A percentile compares a stretch with the other conserved stretches of the same genome.
phyloP scores from a whole-genome alignment of 2,113 vertebrate genomes.

The Clarias macrocephalus region DNA sequence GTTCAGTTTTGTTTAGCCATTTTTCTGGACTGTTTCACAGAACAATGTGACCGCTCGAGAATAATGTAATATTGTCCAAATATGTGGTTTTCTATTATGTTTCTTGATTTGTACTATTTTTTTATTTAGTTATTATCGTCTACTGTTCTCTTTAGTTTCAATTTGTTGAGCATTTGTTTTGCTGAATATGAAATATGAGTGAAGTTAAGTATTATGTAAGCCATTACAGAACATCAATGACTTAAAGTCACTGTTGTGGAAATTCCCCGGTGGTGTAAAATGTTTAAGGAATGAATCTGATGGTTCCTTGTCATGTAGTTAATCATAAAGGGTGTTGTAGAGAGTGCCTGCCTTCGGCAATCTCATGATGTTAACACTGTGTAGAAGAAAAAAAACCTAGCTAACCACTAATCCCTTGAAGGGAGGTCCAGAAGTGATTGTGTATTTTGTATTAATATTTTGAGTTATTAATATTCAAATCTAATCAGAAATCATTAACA shows the following conservation, averaged over 20 bases:
- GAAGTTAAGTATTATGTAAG: neutral
- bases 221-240: neutral
- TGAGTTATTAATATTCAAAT: no score
- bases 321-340: neutral
- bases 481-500: neutral
- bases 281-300: constrained; percentile 1
- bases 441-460: neutral
- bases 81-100: neutral
- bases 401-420: neutral
- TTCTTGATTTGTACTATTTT: neutral
- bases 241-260: neutral
- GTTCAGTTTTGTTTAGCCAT: neutral
- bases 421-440: neutral
- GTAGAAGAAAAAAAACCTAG: neutral
- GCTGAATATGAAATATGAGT: neutral
- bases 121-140: neutral
- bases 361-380: neutral
- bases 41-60: neutral
- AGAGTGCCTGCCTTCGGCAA: neutral
- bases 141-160: neutral
- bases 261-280: constrained; percentile 7
- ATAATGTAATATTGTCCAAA: neutral
- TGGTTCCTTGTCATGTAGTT: neutral
- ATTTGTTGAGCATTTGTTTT: neutral
- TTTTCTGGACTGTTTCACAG: neutral